A percentile compares a stretch with the other conserved stretches of the same genome.
These are phyloP conservation scores for Nymphalis urticae DNA, from an alignment of 2,888 invertebrate genomes.

Conservation along the genomic window DNA sequence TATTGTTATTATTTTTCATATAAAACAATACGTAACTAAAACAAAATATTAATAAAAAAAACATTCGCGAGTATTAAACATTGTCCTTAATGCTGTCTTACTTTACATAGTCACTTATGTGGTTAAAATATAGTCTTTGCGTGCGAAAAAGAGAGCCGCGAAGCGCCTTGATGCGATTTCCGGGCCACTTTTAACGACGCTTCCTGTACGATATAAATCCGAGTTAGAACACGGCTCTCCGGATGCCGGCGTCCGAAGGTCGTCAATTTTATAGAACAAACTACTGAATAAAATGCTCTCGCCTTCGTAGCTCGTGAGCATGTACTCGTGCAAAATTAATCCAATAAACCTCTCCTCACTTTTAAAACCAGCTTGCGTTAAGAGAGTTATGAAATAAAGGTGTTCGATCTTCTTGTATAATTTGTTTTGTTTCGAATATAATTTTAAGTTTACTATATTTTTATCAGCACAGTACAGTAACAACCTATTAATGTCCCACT, in stretches of 20 bases:
- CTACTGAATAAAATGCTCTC: conserved; percentile 36
- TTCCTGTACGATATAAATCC: conserved; percentile 71
- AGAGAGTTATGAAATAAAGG: conserved; percentile 10
- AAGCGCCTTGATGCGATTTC: conserved; percentile 70
- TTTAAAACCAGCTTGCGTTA: conserved; percentile 18
- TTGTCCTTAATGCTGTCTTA: not conserved
- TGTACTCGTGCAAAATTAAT: conserved; percentile 26
- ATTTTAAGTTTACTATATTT: conserved; percentile 2
- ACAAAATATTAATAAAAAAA: not conserved
- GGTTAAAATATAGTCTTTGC: conserved; percentile 18
- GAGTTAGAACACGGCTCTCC: conserved; percentile 57
- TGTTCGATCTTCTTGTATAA: conserved; percentile 10
- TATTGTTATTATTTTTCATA: not conserved
- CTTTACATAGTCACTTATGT: conserved; percentile 10
- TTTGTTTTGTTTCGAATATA: conserved; percentile 7
- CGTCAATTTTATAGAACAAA: conserved; percentile 40
- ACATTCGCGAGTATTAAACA: not conserved
- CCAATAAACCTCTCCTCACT: conserved; percentile 26
- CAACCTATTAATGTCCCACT: too few relatives aligned
- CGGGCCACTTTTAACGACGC: conserved; percentile 68
- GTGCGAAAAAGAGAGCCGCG: conserved; percentile 24
- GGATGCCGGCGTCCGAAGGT: conserved; percentile 50
- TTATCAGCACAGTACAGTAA: too few relatives aligned
- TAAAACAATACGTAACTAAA: not conserved
- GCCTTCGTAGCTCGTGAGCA: conserved; percentile 30